Conservation (phyloP, 2,113 vertebrate genomes). For the Actenoides lindsayi region DNA sequence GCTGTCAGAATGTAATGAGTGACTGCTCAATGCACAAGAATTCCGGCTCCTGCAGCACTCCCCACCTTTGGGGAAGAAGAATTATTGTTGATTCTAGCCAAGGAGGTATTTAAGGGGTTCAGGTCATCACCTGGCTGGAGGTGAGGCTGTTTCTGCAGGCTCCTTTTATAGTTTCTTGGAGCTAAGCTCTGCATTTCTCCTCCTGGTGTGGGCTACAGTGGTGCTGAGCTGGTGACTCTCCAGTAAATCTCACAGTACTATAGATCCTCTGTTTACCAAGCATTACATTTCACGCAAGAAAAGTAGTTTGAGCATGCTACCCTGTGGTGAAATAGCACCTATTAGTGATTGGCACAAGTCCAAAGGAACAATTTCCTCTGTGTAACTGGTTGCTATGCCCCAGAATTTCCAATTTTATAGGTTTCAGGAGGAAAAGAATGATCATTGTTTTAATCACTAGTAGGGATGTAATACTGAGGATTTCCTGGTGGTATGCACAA, state of each 20-base stretch:
- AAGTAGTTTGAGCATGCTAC: neutral
- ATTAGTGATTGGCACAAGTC: neutral
- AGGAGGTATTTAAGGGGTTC: neutral
- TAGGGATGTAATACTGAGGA: neutral
- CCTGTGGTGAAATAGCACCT: neutral
- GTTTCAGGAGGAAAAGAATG: neutral
- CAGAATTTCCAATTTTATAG: neutral
- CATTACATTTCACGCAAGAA: neutral
- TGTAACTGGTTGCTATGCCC: neutral
- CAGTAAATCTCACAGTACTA: neutral
- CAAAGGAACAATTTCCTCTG: neutral
- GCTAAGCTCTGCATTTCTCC: neutral
- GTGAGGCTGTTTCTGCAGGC: neutral
- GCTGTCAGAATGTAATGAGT: accelerated
- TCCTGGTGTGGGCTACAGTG: neutral
- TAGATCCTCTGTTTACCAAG: neutral
- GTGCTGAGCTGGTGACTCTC: neutral
- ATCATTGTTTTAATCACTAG: neutral
- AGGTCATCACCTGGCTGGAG: neutral
- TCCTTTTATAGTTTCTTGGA: neutral
- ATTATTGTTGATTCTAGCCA: neutral
- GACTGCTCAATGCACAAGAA: too few relatives aligned
- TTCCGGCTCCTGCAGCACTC: neutral
- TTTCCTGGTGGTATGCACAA: neutral
- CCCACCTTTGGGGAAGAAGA: neutral